These are phyloP conservation scores for Trichosurus vulpecula DNA, from an alignment of 2,797 vertebrate species.

Conservation along the genomic window DNA sequence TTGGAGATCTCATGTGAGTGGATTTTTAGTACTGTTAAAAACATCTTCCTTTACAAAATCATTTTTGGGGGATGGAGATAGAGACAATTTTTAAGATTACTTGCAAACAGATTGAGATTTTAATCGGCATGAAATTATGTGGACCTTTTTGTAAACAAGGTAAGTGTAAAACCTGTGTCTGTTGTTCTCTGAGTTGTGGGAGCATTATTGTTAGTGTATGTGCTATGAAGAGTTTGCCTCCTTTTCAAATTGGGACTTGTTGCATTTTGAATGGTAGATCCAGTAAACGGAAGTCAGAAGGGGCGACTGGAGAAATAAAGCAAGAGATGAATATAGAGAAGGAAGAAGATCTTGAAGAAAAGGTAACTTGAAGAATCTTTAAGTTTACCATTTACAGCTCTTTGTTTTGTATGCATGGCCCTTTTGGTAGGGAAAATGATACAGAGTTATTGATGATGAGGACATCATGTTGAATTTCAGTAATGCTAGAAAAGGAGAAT, in stretches of 20 bases:
- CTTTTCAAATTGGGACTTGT: neutral
- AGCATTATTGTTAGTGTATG: neutral
- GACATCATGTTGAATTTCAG: neutral
- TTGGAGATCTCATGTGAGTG: neutral
- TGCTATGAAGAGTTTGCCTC: neutral
- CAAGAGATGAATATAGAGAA: slow-evolving; percentile 75
- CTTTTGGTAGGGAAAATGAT: neutral
- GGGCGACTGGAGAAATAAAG: slow-evolving; percentile 86
- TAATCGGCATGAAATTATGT: neutral
- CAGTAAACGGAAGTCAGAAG: slow-evolving; percentile 91
- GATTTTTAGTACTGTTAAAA: neutral
- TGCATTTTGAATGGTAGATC: slow-evolving; percentile 73
- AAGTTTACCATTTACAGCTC: neutral
- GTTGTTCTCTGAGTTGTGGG: neutral
- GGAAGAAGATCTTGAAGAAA: slow-evolving; percentile 83
- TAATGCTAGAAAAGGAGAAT: fast-evolving
- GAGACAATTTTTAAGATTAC: neutral
- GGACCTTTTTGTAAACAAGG: neutral
- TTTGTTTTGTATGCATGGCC: neutral
- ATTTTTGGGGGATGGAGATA: neutral
- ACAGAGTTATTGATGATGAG: neutral
- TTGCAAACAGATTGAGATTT: neutral
- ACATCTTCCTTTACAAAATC: neutral
- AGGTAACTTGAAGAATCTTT: slow-evolving; percentile 66
- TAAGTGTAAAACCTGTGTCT: neutral